These are phyloP conservation scores for Acipenser ruthenus DNA, from an alignment of 2,797 vertebrate species.

Conservation along the genomic window DNA sequence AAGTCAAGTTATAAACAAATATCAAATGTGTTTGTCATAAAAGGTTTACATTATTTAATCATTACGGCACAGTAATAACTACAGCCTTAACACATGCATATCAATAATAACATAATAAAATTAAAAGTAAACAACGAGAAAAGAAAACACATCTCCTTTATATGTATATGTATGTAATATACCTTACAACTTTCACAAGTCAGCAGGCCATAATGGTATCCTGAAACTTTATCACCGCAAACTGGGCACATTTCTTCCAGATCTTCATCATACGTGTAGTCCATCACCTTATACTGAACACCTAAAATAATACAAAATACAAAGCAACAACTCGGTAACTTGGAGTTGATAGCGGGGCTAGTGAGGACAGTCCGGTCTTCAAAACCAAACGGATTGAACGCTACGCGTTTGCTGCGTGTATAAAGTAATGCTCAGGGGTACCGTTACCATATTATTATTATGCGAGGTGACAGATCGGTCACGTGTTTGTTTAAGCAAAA, in stretches of 20 bases:
- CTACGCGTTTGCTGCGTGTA: background rate
- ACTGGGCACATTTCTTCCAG: constrained; percentile 94
- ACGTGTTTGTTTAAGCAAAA: background rate
- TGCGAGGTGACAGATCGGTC: background rate
- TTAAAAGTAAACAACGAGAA: too few relatives aligned
- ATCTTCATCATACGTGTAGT: constrained; percentile 89
- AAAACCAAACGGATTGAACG: background rate
- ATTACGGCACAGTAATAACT: background rate
- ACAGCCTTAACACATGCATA: background rate
- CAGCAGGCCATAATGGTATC: constrained; percentile 93
- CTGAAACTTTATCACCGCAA: constrained; percentile 94
- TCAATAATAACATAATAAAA: background rate
- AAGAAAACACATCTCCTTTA: background rate
- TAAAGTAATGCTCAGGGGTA: background rate
- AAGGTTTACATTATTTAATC: background rate
- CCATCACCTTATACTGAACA: constrained; percentile 73
- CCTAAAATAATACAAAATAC: constrained; percentile 26
- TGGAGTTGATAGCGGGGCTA: too few relatives aligned
- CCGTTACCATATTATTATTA: background rate
- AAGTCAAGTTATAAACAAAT: background rate
- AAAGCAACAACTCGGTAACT: background rate
- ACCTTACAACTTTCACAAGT: constrained; percentile 98
- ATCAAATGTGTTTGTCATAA: background rate
- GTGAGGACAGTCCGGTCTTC: too few relatives aligned
- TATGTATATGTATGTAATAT: background rate